phyloP scores from a whole-genome alignment of 2,797 vertebrate genomes.

The Poeciliopsis presidionis region DNA sequence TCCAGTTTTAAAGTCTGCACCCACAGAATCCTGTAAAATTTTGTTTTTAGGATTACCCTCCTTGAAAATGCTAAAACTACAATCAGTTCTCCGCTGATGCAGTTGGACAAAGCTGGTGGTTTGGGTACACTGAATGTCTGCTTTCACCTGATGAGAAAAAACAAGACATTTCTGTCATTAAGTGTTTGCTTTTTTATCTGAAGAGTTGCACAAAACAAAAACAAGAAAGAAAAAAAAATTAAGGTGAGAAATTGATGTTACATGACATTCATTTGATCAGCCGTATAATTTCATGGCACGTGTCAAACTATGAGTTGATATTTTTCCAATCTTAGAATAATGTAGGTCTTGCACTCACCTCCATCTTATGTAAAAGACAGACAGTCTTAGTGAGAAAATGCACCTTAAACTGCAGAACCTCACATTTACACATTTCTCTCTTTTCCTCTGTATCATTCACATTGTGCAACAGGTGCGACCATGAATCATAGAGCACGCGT shows the following conservation, averaged over 20 bases:
- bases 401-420: neutral
- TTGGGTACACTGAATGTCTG: neutral
- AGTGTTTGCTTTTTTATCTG: conserved; percentile 26
- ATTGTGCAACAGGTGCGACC: conserved; percentile 20
- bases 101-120: neutral
- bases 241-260: neutral
- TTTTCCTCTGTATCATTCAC: conserved; percentile 8
- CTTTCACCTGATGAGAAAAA: conserved; percentile 1
- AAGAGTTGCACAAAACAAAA: conserved; percentile 16
- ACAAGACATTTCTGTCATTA: conserved; percentile 4
- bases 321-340: neutral
- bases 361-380: neutral
- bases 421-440: conserved; percentile 16
- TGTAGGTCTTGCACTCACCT: conserved; percentile 38
- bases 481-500: neutral
- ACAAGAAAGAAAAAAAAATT: neutral
- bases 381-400: conserved; percentile 9
- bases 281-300: neutral
- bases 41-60: neutral
- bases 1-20: neutral
- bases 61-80: conserved; percentile 5
- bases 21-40: neutral
- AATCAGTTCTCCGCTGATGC: conserved; percentile 3
- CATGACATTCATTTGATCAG: neutral
- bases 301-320: neutral